A percentile compares a stretch with the other conserved stretches of the same genome.
These are phyloP conservation scores for Drosophila bipectinata DNA, from an alignment of 1,140 invertebrate genomes.

Conservation along the genomic window DNA sequence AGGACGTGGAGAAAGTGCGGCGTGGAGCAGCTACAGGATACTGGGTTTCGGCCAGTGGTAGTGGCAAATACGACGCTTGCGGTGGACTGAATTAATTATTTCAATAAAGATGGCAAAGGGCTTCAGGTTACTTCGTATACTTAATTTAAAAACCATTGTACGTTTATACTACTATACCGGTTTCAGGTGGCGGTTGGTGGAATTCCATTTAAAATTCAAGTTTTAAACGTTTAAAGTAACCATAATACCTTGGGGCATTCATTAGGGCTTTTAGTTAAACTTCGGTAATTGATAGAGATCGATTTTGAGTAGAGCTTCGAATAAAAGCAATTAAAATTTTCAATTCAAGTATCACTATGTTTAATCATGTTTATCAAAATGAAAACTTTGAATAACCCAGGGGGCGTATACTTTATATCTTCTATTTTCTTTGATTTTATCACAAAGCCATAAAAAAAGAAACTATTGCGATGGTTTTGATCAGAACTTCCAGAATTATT, in stretches of 20 bases:
- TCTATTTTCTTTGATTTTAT: too few species aligned
- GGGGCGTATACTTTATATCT: background rate
- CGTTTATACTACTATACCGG: background rate
- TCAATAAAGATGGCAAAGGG: conserved; percentile 26
- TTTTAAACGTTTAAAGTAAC: background rate
- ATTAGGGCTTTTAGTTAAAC: background rate
- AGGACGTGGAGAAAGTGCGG: background rate
- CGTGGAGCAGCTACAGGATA: background rate
- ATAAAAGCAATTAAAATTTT: background rate
- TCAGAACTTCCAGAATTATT: too few species aligned
- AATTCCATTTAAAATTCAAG: background rate
- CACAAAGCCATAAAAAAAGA: too few species aligned
- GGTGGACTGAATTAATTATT: conserved; percentile 61
- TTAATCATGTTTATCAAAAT: background rate
- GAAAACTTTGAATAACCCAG: background rate
- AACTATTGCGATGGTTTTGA: too few species aligned
- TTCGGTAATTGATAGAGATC: background rate
- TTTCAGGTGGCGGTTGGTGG: background rate
- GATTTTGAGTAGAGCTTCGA: background rate
- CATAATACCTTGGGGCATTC: background rate
- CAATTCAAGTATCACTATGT: too few species aligned
- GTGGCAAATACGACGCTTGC: conserved; percentile 21
- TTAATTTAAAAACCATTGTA: conserved; percentile 5
- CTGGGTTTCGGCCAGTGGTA: conserved; percentile 6
- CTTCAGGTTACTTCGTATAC: background rate